Evolutionary conservation across 2,797 vertebrate genomes (phyloP), one percentile per base, ranked within the genome.

Genomic region (Ceryle rudis): DNA sequence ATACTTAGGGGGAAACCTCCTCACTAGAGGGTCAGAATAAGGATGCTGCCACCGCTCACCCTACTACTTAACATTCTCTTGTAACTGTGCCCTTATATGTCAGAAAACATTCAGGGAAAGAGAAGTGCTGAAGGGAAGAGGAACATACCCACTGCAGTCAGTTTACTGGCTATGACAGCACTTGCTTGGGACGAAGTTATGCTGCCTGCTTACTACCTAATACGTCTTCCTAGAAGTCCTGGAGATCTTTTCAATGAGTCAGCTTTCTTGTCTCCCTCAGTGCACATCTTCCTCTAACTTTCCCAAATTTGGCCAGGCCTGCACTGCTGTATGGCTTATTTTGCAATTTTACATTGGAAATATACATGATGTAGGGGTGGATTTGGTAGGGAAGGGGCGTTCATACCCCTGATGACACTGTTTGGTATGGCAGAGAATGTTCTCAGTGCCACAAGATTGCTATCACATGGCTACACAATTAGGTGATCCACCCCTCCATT

Each of bases 381-480:
- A 25, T 58, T 58, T 62, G 13, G 22, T 11, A 6, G 1, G 3
- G 9, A 33, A 8, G 3, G 7, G 15, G 2, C 3, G 1, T 4
- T 55, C 14, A 20, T 77, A 31, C 5, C 20, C 20, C 8, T 35
- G 14, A 51, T 51, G 54, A 15, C 25, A 14, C 39, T 55, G 14
- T 79, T 88, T 55, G 42, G 21, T 33, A 55, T 26, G 33, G 39
- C 35, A 41, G 9, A 67, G 33, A 77, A 70, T 4, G 9, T 58
- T 80, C 44, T 61, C 44, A 67, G 31, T 81, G 44, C 6, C 21
- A 33, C 31, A 66, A 35, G 28, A 28, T 8, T 54, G 9, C 42
- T 26, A 51, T 16, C 49, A 9, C 37, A 25, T 25, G n/a, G 26
- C 6, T 80, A 19, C 39, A 57, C 25, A 44, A 31, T 21, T 29